These are phyloP conservation scores for Zaprionus inermis DNA, from an alignment of 1,140 invertebrate genomes.

Conservation along the genomic window DNA sequence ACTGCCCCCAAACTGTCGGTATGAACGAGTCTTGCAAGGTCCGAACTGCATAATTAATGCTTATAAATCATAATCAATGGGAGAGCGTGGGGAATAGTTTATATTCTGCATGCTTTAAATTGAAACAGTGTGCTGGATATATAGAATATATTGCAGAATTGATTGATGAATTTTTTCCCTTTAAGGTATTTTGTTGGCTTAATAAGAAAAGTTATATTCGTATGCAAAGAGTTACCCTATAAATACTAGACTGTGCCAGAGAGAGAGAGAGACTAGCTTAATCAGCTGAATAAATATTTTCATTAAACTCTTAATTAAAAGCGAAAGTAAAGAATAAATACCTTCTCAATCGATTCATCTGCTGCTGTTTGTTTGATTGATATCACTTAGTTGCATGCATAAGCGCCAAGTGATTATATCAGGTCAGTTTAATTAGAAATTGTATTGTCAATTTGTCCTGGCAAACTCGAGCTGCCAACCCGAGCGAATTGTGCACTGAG, in stretches of 20 bases:
- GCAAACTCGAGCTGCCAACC: not conserved
- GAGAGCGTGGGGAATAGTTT: not conserved
- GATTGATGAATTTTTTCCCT: too few species aligned
- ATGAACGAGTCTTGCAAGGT: not conserved
- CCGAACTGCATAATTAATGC: constrained; percentile 21
- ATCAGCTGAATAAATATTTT: too few species aligned
- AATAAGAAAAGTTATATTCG: too few species aligned
- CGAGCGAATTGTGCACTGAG: not conserved
- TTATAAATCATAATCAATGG: constrained; percentile 15
- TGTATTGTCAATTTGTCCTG: not conserved
- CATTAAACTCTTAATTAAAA: not conserved
- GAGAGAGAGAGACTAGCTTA: too few species aligned
- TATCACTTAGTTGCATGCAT: not conserved
- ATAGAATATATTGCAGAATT: too few species aligned
- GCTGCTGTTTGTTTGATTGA: not conserved
- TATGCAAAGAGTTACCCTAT: too few species aligned
- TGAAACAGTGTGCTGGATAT: not conserved
- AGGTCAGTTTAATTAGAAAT: not conserved
- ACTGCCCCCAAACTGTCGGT: not conserved
- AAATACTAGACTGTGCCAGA: too few species aligned
- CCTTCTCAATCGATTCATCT: not conserved
- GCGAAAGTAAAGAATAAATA: not conserved
- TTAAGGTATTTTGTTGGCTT: too few species aligned
- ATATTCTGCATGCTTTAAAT: not conserved
- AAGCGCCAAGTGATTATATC: not conserved